Percentiles rank a stretch among this genome's conserved stretches.
These are phyloP conservation scores for Esox niger DNA, from an alignment of 2,113 vertebrate species.

Conservation along the genomic window DNA sequence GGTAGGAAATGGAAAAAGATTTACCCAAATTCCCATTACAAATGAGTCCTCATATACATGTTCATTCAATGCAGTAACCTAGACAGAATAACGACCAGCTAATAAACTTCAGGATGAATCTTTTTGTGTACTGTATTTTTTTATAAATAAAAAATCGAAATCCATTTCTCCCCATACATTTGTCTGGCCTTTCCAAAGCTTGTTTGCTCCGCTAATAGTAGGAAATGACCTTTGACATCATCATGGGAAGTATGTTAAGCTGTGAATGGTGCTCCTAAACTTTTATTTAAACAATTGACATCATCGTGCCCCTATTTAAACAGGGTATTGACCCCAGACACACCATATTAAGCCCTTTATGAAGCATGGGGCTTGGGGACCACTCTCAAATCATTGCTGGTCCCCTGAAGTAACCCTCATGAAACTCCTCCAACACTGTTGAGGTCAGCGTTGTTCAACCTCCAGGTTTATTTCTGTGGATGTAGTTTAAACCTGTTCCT, in stretches of 20 bases:
- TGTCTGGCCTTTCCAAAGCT: constrained; percentile 34
- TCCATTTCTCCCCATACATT: constrained; percentile 48
- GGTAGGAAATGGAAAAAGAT: constrained; percentile 59
- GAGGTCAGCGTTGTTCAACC: constrained; percentile 68
- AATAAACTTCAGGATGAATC: constrained; percentile 48
- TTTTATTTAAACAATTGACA: constrained; percentile 77
- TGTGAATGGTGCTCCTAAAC: constrained; percentile 70
- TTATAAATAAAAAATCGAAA: constrained; percentile 57
- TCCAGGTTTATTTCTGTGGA: constrained; percentile 44
- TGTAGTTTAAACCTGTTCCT: constrained; percentile 13
- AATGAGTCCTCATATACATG: neutral
- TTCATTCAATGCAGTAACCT: constrained; percentile 38
- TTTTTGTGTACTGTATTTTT: neutral
- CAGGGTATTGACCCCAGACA: constrained; percentile 71
- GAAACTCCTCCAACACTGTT: constrained; percentile 57
- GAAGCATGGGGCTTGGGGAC: constrained; percentile 68
- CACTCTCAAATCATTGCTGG: constrained; percentile 62
- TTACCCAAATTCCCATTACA: neutral
- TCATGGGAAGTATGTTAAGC: constrained; percentile 70
- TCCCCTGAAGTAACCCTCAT: constrained; percentile 60
- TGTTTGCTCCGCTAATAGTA: constrained; percentile 50
- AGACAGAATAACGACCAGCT: constrained; percentile 49
- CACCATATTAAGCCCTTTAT: constrained; percentile 71
- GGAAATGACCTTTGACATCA: constrained; percentile 73
- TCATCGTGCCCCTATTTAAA: constrained; percentile 63